These are phyloP conservation scores for Auanema freiburgensis DNA, from an alignment of 2,888 invertebrate species.

Conservation along the genomic window DNA sequence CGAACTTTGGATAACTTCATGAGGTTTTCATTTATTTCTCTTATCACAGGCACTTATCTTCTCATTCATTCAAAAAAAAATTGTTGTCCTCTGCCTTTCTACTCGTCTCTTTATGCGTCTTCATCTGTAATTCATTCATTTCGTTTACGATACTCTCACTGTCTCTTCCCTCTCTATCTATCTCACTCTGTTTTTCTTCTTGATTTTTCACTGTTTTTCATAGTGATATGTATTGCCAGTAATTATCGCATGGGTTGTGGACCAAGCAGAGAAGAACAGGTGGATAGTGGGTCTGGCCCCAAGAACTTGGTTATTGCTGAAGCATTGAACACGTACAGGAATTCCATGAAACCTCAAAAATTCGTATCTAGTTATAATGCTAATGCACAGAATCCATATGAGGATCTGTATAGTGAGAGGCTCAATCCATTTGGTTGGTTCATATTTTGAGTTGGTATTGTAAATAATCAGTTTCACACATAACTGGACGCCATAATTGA, in stretches of 20 bases:
- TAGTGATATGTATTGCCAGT: not conserved
- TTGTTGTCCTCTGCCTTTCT: too few relatives aligned
- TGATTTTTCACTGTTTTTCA: slow-evolving; percentile 3
- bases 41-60: too few relatives aligned
- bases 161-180: too few relatives aligned
- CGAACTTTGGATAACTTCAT: too few relatives aligned
- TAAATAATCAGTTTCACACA: not conserved
- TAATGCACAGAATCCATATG: slow-evolving; percentile 13
- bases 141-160: too few relatives aligned
- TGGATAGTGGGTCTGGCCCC: not conserved
- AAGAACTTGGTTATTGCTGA: not conserved
- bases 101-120: too few relatives aligned
- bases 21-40: too few relatives aligned
- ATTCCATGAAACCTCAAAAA: not conserved
- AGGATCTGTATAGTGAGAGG: slow-evolving; percentile 9
- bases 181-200: too few relatives aligned
- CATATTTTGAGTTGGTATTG: slow-evolving; percentile 1
- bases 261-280: slow-evolving; percentile 11
- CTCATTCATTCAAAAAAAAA: too few relatives aligned
- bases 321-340: not conserved
- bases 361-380: not conserved
- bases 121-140: too few relatives aligned
- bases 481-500: not conserved
- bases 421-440: slow-evolving; percentile 7
- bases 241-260: slow-evolving; percentile 19